Evolutionary conservation across 1,140 invertebrate species (phyloP).

Genomic region (Meteorus sp.): DNA sequence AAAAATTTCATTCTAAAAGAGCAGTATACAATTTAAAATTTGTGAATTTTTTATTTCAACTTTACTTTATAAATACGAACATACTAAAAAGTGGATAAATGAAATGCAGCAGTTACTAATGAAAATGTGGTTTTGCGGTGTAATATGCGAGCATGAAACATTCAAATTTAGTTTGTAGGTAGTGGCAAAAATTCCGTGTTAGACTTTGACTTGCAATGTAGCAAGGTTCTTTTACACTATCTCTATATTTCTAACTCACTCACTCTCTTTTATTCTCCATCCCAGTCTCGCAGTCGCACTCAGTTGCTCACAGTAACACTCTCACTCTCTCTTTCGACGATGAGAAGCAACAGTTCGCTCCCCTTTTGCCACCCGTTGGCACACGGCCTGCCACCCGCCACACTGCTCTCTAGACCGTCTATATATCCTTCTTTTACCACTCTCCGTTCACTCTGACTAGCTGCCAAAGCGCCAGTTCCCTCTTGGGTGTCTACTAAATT

Average conservation of each 20-base stretch:
- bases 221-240: conserved; percentile 12
- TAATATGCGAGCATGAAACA: conserved; percentile 23
- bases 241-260: conserved; percentile 1
- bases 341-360: conserved; percentile 56
- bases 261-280: not conserved
- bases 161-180: conserved; percentile 43
- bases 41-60: too few relatives aligned
- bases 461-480: conserved; percentile 17
- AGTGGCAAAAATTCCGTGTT: conserved; percentile 47
- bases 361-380: conserved; percentile 28
- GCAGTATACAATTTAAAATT: not conserved
- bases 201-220: conserved; percentile 31
- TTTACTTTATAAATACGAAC: too few relatives aligned
- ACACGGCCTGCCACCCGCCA: conserved; percentile 8
- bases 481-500: conserved; percentile 42
- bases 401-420: conserved; percentile 20
- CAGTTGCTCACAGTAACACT: too few relatives aligned
- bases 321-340: not conserved
- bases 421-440: conserved; percentile 26
- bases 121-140: not conserved
- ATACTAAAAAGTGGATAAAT: not conserved
- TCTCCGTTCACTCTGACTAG: conserved; percentile 19
- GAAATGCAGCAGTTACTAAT: not conserved
- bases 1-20: not conserved
- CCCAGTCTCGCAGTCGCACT: conserved; percentile 30